These are phyloP conservation scores for Hydropsyche tenuis DNA, from an alignment of 1,140 invertebrate genomes.

Conservation along the genomic window DNA sequence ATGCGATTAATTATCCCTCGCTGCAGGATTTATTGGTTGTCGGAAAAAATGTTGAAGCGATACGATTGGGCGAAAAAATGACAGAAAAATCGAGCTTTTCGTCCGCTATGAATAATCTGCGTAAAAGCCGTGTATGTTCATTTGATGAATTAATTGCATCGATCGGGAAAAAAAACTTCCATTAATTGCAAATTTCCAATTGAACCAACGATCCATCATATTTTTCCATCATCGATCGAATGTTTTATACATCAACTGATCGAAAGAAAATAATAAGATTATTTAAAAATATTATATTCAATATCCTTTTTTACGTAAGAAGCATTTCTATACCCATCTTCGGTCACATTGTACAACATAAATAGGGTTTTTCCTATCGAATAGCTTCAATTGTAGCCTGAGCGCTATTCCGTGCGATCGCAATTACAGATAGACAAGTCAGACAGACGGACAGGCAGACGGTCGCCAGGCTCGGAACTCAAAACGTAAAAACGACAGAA, in stretches of 20 bases:
- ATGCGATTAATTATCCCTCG: conserved; percentile 15
- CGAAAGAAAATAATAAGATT: no score
- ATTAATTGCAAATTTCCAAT: background rate
- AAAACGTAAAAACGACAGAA: background rate
- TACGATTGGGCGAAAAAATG: no score
- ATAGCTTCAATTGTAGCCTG: conserved; percentile 7
- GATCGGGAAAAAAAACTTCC: background rate
- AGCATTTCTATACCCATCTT: no score
- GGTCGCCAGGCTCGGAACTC: background rate
- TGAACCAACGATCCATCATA: no score
- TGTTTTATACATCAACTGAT: no score
- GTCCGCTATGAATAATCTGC: conserved; percentile 4
- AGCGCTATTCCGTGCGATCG: background rate
- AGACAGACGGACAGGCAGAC: background rate
- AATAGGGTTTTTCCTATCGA: background rate
- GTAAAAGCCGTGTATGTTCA: background rate
- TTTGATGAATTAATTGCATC: background rate
- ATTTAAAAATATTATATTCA: no score
- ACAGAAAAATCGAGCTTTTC: background rate
- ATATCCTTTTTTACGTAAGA: no score
- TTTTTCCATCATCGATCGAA: no score
- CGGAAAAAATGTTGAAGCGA: background rate
- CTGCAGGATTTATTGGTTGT: conserved; percentile 2
- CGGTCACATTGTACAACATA: no score
- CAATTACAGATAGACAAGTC: conserved; percentile 5